Evolutionary conservation across 2,888 invertebrate species (phyloP).

Genomic region (Anarsia innoxiella): DNA sequence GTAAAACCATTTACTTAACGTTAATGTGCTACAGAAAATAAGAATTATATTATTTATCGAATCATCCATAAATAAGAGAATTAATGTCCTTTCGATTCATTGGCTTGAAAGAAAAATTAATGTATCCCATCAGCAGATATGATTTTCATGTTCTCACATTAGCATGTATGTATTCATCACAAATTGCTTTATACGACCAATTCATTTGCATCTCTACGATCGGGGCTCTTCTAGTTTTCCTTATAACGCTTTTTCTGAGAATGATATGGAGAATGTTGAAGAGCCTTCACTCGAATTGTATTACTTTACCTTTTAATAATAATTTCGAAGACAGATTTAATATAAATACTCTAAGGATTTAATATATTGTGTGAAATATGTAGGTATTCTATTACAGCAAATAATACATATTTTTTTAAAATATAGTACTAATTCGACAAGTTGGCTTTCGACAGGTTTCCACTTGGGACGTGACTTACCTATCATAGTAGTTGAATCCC

Average conservation of each 20-base stretch:
- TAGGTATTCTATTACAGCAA: too few species aligned
- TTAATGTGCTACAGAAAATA: too few species aligned
- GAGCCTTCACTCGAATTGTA: too few species aligned
- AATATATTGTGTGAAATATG: too few species aligned
- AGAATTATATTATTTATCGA: too few species aligned
- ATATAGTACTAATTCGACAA: constrained; percentile 25
- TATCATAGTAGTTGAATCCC: constrained; percentile 37
- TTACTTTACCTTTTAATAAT: too few species aligned
- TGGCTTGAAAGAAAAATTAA: not conserved
- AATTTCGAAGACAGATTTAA: too few species aligned
- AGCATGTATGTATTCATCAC: constrained; percentile 13
- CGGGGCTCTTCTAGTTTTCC: constrained; percentile 1
- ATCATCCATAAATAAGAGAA: too few species aligned
- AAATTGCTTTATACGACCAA: constrained; percentile 12
- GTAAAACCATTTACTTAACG: too few species aligned
- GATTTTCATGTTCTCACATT: constrained; percentile 9
- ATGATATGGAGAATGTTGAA: too few species aligned
- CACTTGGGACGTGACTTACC: constrained; percentile 43
- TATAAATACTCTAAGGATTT: too few species aligned
- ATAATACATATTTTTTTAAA: too few species aligned
- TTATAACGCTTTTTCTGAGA: constrained; percentile 8
- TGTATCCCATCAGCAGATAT: not conserved
- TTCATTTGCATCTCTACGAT: constrained; percentile 12
- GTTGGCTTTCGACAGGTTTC: constrained; percentile 34
- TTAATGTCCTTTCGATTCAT: not conserved